Evolutionary conservation across 2,113 vertebrate species (phyloP), one percentile per base, ranked within the genome.

Genomic region (Saguinus imperator): DNA sequence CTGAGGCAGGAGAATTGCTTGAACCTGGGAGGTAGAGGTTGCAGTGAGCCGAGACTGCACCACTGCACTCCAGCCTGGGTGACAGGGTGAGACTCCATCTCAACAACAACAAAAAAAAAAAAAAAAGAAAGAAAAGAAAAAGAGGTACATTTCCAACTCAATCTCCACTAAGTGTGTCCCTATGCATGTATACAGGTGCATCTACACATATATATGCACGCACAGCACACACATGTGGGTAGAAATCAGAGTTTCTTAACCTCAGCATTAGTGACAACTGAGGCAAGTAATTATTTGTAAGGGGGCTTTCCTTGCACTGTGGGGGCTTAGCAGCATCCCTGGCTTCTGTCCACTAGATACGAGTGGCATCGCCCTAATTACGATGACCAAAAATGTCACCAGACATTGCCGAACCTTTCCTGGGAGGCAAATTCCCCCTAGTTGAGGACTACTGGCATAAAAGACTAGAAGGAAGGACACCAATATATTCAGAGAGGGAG

Each of bases 141-240:
- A 52, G 50, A 52, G 50, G 16, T 0, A 0, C 1, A 11, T 25
- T 1, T 37, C 29, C 84, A 37, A 23, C 11, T 0, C 20, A 20
- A 16, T 66, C 27, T 77, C 58, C 52, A 29, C 37, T 4, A 23
- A 16, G 23, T 45, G 83, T 32, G 11, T n/a, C 37, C 52, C 0
- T 57, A 18, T 73, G 48, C 17, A 10, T 29, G 48, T 29, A 29
- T 27, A 23, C 27, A 35, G 37, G 37, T 43, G 12, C 20, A 73
- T 13, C 35, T 43, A 21, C 37, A 43, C 37, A 25, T 21, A 20
- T 17, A 37, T 18, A 5, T 8, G 35, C 13, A 7, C 3, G 14
- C 32, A 23, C 11, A 2, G 23, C 2, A 32, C 64, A 1, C 21
- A 16, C 45, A 27, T 6, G 5, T 11, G 55, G 2, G 3, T 68